These are phyloP conservation scores for Frankliniella intonsa DNA, from an alignment of 2,888 invertebrate genomes.

Conservation along the genomic window DNA sequence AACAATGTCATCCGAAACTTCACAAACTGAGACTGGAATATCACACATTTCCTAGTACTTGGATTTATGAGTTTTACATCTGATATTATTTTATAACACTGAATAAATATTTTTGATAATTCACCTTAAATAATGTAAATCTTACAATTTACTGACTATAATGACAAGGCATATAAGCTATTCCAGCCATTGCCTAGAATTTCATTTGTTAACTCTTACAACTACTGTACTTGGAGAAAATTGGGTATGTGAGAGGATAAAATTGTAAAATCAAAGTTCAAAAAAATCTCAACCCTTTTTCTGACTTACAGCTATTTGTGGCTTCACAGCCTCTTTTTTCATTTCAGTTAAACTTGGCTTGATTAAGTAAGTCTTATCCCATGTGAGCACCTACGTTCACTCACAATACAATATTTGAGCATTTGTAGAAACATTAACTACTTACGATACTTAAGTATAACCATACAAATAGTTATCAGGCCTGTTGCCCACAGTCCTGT, in stretches of 20 bases:
- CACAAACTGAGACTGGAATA: not conserved
- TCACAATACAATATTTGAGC: not conserved
- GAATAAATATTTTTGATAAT: not conserved
- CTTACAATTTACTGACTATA: slow-evolving; percentile 17
- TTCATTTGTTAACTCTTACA: not conserved
- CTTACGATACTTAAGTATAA: not conserved
- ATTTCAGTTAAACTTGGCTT: not conserved
- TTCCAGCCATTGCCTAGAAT: not conserved
- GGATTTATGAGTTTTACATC: not conserved
- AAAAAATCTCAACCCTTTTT: not conserved
- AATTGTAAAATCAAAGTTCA: not conserved
- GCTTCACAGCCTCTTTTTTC: slow-evolving; percentile 1
- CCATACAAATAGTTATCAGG: not conserved
- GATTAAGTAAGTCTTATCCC: not conserved
- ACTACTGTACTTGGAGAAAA: no score
- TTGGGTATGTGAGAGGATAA: not conserved
- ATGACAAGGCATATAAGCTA: not conserved
- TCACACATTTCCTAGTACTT: not conserved
- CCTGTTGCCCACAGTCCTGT: not conserved
- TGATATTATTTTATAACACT: not conserved
- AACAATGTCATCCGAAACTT: no score
- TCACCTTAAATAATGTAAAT: not conserved
- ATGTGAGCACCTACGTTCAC: not conserved
- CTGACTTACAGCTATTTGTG: not conserved
- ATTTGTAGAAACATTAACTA: not conserved